These are phyloP conservation scores for Eciton burchellii DNA, from an alignment of 1,140 invertebrate genomes.

Conservation along the genomic window DNA sequence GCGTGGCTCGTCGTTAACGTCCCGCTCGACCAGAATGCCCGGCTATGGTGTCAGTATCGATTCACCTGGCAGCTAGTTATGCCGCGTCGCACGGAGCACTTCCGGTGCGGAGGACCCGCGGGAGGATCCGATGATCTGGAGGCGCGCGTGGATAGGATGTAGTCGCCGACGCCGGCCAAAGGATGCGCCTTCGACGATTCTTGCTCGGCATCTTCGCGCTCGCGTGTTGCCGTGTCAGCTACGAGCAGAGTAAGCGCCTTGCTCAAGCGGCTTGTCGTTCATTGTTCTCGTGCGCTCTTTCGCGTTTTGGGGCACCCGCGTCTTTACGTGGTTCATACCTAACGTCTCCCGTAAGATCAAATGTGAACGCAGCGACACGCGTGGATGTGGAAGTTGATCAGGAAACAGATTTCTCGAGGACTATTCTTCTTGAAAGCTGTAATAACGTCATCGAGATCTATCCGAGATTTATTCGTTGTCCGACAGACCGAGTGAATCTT, in stretches of 20 bases:
- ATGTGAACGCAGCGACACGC: not conserved
- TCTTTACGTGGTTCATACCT: too few relatives aligned
- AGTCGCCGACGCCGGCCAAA: not conserved
- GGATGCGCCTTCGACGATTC: constrained; percentile 35
- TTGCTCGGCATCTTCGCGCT: constrained; percentile 1
- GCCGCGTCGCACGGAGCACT: constrained; percentile 2
- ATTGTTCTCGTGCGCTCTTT: not conserved
- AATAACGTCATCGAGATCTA: not conserved
- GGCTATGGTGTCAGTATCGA: constrained; percentile 68
- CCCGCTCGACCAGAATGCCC: constrained; percentile 45
- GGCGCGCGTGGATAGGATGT: constrained; percentile 39
- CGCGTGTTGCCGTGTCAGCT: not conserved
- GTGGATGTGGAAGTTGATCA: not conserved
- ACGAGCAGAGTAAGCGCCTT: constrained; percentile 27
- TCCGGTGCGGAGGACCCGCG: not conserved
- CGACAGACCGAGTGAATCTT: too few relatives aligned
- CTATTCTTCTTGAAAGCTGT: not conserved
- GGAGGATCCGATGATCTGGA: not conserved
- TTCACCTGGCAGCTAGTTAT: constrained; percentile 51
- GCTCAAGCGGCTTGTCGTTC: not conserved
- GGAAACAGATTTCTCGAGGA: not conserved
- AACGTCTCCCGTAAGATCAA: not conserved
- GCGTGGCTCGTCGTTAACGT: constrained; percentile 35
- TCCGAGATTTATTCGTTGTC: not conserved
- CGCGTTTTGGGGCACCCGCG: not conserved